Base-by-base conservation (phyloP, 1,140 invertebrate genomes). In the Brachionus angularis region DNA sequence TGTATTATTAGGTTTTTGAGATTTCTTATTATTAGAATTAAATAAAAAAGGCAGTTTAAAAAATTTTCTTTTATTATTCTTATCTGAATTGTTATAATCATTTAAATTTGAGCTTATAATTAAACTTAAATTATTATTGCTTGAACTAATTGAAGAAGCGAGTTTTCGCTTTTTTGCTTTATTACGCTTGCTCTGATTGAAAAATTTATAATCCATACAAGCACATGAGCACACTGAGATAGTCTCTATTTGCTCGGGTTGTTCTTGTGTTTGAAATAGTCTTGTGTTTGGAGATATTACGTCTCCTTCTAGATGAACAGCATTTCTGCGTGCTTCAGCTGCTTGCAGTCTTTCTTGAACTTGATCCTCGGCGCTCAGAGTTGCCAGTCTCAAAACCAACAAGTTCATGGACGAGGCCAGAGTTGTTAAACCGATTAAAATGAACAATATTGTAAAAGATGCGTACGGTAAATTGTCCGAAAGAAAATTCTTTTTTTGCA, bases 401-500 rank as follows among this genome's bases (percentile, higher is more conserved):
- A 99, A 85, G 84, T 99, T 99, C 81, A 98, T 89, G 72, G 91
- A 95, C 62, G 96, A 96, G 70, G 95, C 95, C 39, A 99, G 93
- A 72, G 98, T 96, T n/a, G 95, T 95, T 79, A 99, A 86, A 39
- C 96, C 96, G 81, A 98, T 98, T 47, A 99, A 86, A 76, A 99
- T 99, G 84, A 99, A 99, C 77, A 99, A 91, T 67, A 99, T 85
- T 73, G 92, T 91, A 80, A 99, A 98, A 83, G 93, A 90, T 74
- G 98, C 93, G 80, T 99, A 99, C 23, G 70, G 47, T 25, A 71
- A 94, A 76, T 94, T 91, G 64, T 87, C 88, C 79, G 94, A 91
- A 14, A 98, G 85, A 27, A 93, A 92, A 77, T 91, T 89, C 79
- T 96, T 91, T 78, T 94, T 94, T 87, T 96, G 85, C 81, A 86